A percentile compares a stretch with the other conserved stretches of the same genome.
Evolutionary conservation across 1,140 invertebrate species (phyloP).

Genomic region (honey bee (Apis mellifera)): DNA sequence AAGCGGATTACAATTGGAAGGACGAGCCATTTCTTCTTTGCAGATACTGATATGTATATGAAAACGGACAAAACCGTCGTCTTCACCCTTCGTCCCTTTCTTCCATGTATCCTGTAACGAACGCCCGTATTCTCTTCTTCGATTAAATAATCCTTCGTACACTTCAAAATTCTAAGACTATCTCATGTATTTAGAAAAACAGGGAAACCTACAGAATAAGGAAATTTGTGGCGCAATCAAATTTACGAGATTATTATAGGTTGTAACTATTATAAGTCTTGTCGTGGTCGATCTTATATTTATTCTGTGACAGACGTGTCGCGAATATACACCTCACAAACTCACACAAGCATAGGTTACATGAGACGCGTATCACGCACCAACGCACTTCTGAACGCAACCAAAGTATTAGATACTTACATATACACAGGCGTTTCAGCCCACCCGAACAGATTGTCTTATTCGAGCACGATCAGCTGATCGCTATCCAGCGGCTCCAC

Average conservation of each 20-base stretch:
- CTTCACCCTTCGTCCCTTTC: constrained; percentile 60
- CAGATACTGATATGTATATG: constrained; percentile 22
- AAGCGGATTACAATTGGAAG: constrained; percentile 79
- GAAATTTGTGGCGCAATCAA: constrained; percentile 17
- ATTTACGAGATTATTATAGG: constrained; percentile 25
- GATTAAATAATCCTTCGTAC: neutral
- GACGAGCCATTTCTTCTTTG: constrained; percentile 74
- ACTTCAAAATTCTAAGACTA: neutral
- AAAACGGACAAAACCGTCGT: constrained; percentile 27
- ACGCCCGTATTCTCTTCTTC: constrained; percentile 30
- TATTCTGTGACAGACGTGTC: constrained; percentile 47
- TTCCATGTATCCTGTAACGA: constrained; percentile 54
- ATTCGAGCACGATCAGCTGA: constrained; percentile 60
- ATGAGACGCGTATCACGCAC: constrained; percentile 40
- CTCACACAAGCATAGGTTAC: constrained; percentile 14
- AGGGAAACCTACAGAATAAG: neutral
- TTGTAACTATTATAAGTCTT: constrained; percentile 35
- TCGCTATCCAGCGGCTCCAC: constrained; percentile 29
- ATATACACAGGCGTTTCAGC: constrained; percentile 22
- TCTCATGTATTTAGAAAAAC: neutral
- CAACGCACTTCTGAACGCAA: constrained; percentile 23
- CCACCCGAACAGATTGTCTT: constrained; percentile 42
- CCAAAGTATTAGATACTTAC: constrained; percentile 14
- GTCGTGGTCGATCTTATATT: constrained; percentile 44
- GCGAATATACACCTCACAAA: constrained; percentile 21